Base-by-base conservation (phyloP, 2,797 vertebrate species). In the Gila robusta region DNA sequence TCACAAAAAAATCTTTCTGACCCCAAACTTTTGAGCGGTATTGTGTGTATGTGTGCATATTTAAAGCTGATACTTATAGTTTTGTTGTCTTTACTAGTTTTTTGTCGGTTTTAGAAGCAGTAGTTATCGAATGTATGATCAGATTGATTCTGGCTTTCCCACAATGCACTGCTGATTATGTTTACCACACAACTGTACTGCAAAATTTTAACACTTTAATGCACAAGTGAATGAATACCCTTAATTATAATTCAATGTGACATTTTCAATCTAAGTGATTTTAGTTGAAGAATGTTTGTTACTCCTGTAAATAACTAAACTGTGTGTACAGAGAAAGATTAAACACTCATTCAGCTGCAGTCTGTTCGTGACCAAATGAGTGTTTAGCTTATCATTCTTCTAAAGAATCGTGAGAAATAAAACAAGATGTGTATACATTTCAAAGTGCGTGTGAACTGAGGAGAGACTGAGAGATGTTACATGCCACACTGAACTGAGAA, bases 301-400 rank as follows among this genome's bases (percentile, higher is more conserved):
- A 47, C 41, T 5, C n/a, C 5, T 9, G 26, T 74, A 32, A 49
- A 73, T 49, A 19, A 17, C n/a, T 72, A 28, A 49, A 49, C 26
- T 28, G 17, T 23, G 2, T 35, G 9, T 79, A 49, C 47, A 49
- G 47, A 17, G 39, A 10, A 72, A 32, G 8, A 72, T 44, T 26
- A 26, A 26, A 26, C 71, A 28, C 69, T 41, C 19, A 4, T 49
- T 67, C 28, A 4, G 2, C 44, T 32, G 19, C 39, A 39, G 37
- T 5, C 32, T 26, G 66, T 26, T 39, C 0, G 1, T 41, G 9
- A 79, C 79, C 85, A 54, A 10, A 87, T 91, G 90, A 92, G 89
- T 6, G 3, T 26, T 44, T 62, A 26, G 7, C 39, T 79, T 5
- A 41, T 26, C 12, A 41, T 8, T 79, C 17, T 19, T 79, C 16